These are phyloP conservation scores for Strigamia crassipes DNA, from an alignment of 2,888 invertebrate species.

Conservation along the genomic window DNA sequence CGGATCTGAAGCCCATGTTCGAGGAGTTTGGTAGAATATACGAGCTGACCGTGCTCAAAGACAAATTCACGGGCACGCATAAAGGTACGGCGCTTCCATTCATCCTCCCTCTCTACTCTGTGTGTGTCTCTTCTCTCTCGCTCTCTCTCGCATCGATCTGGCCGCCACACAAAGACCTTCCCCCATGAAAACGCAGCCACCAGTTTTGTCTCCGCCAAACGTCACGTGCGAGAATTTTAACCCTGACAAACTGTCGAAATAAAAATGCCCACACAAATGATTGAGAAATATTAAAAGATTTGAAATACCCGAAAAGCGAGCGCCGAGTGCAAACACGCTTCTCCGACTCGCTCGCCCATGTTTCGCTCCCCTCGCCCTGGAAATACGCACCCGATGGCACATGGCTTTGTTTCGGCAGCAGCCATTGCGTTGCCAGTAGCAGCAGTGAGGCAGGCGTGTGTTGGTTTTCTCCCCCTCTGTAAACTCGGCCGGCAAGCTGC, in stretches of 20 bases:
- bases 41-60: slow-evolving; percentile 91
- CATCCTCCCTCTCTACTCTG: slow-evolving; percentile 18
- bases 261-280: neutral
- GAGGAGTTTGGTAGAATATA: slow-evolving; percentile 92
- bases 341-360: neutral
- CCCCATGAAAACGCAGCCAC: neutral
- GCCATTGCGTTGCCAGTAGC: slow-evolving; percentile 1
- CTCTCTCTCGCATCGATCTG: slow-evolving; percentile 39
- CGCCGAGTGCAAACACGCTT: too few relatives aligned
- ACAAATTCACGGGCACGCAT: slow-evolving; percentile 93
- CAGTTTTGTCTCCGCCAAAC: neutral
- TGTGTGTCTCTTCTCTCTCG: slow-evolving; percentile 44
- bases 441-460: neutral
- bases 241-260: neutral
- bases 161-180: slow-evolving; percentile 18
- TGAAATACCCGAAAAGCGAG: neutral
- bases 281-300: neutral
- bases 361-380: neutral
- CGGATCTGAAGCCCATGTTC: slow-evolving; percentile 84
- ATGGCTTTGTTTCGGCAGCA: neutral
- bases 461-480: neutral
- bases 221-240: too few relatives aligned
- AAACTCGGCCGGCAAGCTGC: neutral
- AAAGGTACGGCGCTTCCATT: slow-evolving; percentile 69
- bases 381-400: neutral